These are phyloP conservation scores for Latrodectus elegans DNA, from an alignment of 2,888 invertebrate species.

Conservation along the genomic window DNA sequence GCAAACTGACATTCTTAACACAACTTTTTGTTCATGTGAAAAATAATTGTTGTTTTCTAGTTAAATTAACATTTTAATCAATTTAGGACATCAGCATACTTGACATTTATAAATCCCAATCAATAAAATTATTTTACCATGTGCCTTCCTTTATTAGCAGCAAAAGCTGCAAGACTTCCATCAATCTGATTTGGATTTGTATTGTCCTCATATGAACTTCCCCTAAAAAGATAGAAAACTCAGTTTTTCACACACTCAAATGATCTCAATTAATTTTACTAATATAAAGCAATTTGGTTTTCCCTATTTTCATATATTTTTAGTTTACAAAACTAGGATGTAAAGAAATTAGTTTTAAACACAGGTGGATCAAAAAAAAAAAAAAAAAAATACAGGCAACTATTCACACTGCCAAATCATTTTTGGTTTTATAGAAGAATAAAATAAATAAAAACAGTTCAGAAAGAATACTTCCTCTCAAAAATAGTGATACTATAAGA, in stretches of 20 bases:
- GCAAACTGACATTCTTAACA: too few species aligned
- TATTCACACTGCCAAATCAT: too few species aligned
- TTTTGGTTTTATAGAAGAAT: too few species aligned
- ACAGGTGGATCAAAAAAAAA: too few species aligned
- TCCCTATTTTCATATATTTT: neutral
- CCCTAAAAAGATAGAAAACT: conserved; percentile 74
- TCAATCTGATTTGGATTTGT: conserved; percentile 78
- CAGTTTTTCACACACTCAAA: conserved; percentile 27
- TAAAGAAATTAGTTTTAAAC: neutral
- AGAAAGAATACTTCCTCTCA: too few species aligned
- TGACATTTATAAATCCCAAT: neutral
- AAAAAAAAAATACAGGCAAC: too few species aligned
- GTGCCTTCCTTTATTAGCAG: conserved; percentile 70
- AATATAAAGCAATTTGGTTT: neutral
- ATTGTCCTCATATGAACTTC: conserved; percentile 81
- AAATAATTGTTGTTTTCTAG: too few species aligned
- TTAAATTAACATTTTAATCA: too few species aligned
- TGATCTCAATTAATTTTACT: neutral
- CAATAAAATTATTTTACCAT: conserved; percentile 11
- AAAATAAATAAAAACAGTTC: too few species aligned
- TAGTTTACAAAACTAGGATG: neutral
- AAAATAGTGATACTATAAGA: too few species aligned
- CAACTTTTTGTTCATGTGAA: too few species aligned
- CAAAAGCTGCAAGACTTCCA: conserved; percentile 76
- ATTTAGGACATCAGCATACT: too few species aligned